Evolutionary conservation across 1,140 invertebrate genomes (phyloP).

Genomic region (Polyergus mexicanus): DNA sequence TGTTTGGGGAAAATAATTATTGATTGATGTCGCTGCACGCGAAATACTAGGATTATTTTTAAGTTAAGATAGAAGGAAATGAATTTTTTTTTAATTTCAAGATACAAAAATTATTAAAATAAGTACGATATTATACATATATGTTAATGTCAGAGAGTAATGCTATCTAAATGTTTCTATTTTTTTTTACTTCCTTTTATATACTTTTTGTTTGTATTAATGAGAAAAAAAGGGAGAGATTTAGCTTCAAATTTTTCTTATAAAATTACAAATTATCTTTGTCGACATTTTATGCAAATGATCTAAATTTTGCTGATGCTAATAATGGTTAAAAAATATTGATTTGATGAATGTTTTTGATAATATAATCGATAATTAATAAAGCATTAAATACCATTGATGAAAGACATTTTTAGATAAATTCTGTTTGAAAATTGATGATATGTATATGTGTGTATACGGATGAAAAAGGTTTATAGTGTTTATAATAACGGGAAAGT

Average conservation of each 20-base stretch:
- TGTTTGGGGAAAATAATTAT: not conserved
- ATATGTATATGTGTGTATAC: not conserved
- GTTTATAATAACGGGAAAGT: slow-evolving; percentile 47
- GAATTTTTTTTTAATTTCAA: not conserved
- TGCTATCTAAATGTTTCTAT: not conserved
- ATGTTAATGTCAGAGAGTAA: too few relatives aligned
- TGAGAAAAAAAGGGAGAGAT: too few relatives aligned
- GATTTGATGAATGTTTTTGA: not conserved
- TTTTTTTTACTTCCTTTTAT: not conserved
- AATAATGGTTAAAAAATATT: not conserved
- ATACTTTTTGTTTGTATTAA: too few relatives aligned
- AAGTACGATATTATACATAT: too few relatives aligned
- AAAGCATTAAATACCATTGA: not conserved
- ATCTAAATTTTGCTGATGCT: not conserved
- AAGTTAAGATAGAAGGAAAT: not conserved
- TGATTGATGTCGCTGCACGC: not conserved
- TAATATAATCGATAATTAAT: slow-evolving; percentile 5
- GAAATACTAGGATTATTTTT: not conserved
- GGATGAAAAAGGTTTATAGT: slow-evolving; percentile 39
- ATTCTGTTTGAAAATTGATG: slow-evolving; percentile 26
- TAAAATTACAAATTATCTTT: not conserved
- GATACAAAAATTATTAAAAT: not conserved
- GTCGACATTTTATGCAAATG: not conserved
- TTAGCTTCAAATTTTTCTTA: not conserved
- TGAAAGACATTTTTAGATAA: not conserved